Evolutionary conservation across 1,140 invertebrate genomes (phyloP).

Genomic region (Drosophila suzukii): DNA sequence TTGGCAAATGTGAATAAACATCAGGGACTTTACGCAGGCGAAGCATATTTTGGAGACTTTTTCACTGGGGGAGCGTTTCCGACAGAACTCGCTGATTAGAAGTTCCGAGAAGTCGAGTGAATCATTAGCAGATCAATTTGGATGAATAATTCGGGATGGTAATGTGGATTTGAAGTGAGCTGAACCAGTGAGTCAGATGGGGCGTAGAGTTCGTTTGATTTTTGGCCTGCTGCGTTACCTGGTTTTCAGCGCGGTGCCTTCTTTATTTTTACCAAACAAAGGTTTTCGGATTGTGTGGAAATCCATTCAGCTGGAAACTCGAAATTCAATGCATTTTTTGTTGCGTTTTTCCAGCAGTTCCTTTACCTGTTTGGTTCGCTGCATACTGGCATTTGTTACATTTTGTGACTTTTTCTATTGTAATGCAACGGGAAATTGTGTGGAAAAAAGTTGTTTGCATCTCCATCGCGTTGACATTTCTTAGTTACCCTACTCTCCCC

Average conservation of each 20-base stretch:
- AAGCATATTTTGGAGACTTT: conserved; percentile 13
- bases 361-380: conserved; percentile 19
- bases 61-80: background rate
- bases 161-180: conserved; percentile 15
- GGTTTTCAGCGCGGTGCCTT: background rate
- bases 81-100: conserved; percentile 18
- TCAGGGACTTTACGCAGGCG: conserved; percentile 8
- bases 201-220: conserved; percentile 10
- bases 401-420: conserved; percentile 1
- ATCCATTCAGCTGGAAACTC: conserved; percentile 39
- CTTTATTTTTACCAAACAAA: conserved; percentile 13
- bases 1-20: conserved; percentile 44
- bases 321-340: conserved; percentile 14
- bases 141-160: conserved; percentile 18
- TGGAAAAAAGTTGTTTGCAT: conserved; percentile 42
- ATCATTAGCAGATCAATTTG: conserved; percentile 14
- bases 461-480: conserved; percentile 31
- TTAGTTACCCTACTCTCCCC: background rate
- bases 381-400: conserved; percentile 14
- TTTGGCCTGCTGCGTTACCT: conserved; percentile 24
- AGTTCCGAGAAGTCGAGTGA: conserved; percentile 9
- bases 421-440: conserved; percentile 33
- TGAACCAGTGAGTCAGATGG: conserved; percentile 27
- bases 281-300: conserved; percentile 33
- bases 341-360: conserved; percentile 12